Evolutionary conservation across 2,888 invertebrate genomes (phyloP), one percentile per base, ranked within the genome.

Genomic region (Pristionchus mayeri): DNA sequence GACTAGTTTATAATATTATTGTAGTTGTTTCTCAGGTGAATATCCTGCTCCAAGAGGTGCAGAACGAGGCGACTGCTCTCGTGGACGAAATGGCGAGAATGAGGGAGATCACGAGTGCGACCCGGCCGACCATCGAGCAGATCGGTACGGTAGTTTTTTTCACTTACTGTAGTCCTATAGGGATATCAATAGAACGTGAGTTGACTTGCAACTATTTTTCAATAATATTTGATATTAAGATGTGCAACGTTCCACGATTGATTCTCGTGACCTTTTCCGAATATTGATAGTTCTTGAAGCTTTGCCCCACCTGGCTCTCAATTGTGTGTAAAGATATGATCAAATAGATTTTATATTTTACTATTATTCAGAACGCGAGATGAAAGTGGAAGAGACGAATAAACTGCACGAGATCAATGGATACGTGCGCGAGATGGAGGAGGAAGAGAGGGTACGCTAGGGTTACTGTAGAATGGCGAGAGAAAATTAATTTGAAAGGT

Each of bases 41-140:
- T 27, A 13, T n/a, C 4, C 67, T 67, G 2, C 67, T 67, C 37
- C 67, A 67, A 21, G 67, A 34, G 67, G 67, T 67, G 67, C 67
- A 67, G 67, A 67, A 67, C 37, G 67, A 67, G n/a, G 67, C 67
- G 67, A 67, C 67, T 21, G 67, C 67, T 4, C 67, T 67, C 1
- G 67, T 67, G 18, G 67, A 67, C 67, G 67, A 67, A 27, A 40
- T 40, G 67, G 37, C 34, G 21, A 13, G 67, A 21, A 67, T 67
- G 67, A n/a, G 21, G 67, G 67, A 16, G 67, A 67, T 67, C 37
- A 21, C 37, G 21, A 27, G 18, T 0, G n/a, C 18, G n/a, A 67
- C 67, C 37, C 18, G 67, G 7, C 67, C 67, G 2, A 37, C 67
- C n/a, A 37, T 67, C 11, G 37, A 0, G 21, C 21, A 67, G 37